Percentiles rank a stretch among this genome's conserved stretches.
Conservation (phyloP, 2,113 vertebrate species). For the Antechinus flavipes region DNA sequence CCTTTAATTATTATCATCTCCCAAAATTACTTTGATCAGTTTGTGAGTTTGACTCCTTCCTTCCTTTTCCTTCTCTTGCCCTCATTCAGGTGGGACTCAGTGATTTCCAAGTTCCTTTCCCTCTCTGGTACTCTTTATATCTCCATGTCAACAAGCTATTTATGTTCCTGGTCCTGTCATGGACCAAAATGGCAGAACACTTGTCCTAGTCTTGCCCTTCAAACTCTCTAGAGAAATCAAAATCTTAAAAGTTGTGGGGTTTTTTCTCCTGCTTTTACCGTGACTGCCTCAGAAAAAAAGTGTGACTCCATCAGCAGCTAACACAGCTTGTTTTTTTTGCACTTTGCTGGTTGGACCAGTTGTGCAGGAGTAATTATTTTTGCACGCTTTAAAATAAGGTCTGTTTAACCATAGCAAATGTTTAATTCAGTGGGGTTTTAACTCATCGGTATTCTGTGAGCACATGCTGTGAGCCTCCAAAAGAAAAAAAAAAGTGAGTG, state of each 20-base stretch:
- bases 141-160: constrained; percentile 47
- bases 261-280: constrained; percentile 6
- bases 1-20: not conserved
- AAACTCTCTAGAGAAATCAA: constrained; percentile 14
- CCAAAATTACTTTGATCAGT: not conserved
- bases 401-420: constrained; percentile 33
- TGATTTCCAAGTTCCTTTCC: not conserved
- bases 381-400: constrained; percentile 5
- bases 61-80: not conserved
- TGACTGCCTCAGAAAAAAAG: not conserved
- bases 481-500: not conserved
- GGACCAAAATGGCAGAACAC: constrained; percentile 47
- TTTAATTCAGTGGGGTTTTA: constrained; percentile 44
- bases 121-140: constrained; percentile 39
- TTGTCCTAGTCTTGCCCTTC: constrained; percentile 46
- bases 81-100: not conserved
- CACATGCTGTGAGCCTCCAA: not conserved
- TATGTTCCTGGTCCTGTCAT: constrained; percentile 25
- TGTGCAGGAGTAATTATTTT: not conserved
- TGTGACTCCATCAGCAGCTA: not conserved
- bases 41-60: not conserved
- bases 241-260: not conserved
- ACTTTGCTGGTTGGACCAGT: not conserved
- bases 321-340: not conserved
- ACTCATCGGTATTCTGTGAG: constrained; percentile 53